These are phyloP conservation scores for Drosophila paulistorum DNA, from an alignment of 1,140 invertebrate species.

Conservation along the genomic window DNA sequence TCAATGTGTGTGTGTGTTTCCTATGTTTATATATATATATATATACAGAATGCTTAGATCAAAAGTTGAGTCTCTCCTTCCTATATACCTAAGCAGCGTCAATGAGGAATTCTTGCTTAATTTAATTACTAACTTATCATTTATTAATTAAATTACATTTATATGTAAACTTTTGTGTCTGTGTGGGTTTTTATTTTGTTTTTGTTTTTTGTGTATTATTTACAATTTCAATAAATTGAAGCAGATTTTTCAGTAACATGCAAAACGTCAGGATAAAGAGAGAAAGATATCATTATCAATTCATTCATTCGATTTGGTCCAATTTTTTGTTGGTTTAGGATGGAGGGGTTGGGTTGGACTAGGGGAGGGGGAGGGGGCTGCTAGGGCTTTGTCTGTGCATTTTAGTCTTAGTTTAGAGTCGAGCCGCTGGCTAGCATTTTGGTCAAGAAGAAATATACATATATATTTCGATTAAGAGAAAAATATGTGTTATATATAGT, in stretches of 20 bases:
- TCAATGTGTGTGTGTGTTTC: slow-evolving; percentile 41
- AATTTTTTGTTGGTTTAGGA: neutral
- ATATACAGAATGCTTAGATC: slow-evolving; percentile 66
- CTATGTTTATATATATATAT: slow-evolving; percentile 41
- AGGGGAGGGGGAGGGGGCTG: slow-evolving; percentile 1
- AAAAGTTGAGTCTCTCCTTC: slow-evolving; percentile 14
- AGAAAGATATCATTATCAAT: slow-evolving; percentile 14
- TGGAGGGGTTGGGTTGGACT: too few relatives aligned
- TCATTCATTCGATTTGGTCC: slow-evolving; percentile 3
- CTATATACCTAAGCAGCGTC: slow-evolving; percentile 65
- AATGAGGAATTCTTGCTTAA: slow-evolving; percentile 70
- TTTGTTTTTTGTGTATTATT: neutral
- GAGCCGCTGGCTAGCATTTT: slow-evolving; percentile 35
- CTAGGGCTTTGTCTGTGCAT: slow-evolving; percentile 42
- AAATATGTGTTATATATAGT: slow-evolving; percentile 37
- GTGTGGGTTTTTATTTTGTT: too few relatives aligned
- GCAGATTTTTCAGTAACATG: slow-evolving; percentile 81
- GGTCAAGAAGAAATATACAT: slow-evolving; percentile 9
- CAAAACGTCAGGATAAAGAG: slow-evolving; percentile 66
- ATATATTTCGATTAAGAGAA: too few relatives aligned
- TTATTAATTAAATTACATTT: slow-evolving; percentile 57
- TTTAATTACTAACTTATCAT: slow-evolving; percentile 45
- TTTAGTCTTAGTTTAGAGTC: slow-evolving; percentile 31
- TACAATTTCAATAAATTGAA: slow-evolving; percentile 64
- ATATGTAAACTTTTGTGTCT: slow-evolving; percentile 20